Evolutionary conservation across 2,797 vertebrate genomes (phyloP).

Genomic region (Simalia tracyae): DNA sequence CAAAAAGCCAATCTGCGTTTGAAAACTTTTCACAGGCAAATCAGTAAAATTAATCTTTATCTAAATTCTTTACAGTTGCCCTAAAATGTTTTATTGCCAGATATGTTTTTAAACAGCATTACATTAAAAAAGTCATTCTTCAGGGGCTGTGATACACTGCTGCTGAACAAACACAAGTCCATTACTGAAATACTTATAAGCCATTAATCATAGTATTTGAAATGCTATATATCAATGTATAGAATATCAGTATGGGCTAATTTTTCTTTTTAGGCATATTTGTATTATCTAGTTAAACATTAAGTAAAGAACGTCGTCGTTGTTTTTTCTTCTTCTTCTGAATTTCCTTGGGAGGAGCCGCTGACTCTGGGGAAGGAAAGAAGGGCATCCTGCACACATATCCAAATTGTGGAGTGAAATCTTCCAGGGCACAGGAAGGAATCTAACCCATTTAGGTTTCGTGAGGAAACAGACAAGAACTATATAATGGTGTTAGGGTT

Average conservation of each 20-base stretch:
- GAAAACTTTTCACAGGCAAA: slow-evolving; percentile 67
- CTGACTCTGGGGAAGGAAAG: neutral
- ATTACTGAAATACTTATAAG: slow-evolving; percentile 72
- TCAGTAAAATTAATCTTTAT: slow-evolving; percentile 79
- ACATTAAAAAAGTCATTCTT: slow-evolving; percentile 73
- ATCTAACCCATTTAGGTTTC: neutral
- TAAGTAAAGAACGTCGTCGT: neutral
- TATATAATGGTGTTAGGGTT: neutral
- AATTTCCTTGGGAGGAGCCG: neutral
- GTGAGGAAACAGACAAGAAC: neutral
- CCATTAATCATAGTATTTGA: slow-evolving; percentile 63
- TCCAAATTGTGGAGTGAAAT: neutral
- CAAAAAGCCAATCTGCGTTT: slow-evolving; percentile 75
- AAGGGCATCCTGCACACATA: neutral
- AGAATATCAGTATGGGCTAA: neutral
- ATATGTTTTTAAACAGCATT: slow-evolving; percentile 70
- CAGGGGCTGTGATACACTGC: slow-evolving; percentile 70
- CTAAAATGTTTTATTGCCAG: slow-evolving; percentile 77
- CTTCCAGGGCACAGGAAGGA: neutral
- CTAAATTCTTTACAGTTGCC: slow-evolving; percentile 73
- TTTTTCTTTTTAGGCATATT: neutral
- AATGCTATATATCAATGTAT: slow-evolving; percentile 32
- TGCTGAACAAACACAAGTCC: slow-evolving; percentile 68
- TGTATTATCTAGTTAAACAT: neutral
- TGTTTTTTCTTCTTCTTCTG: neutral